Percentiles rank a stretch among this genome's conserved stretches.
Conservation (phyloP, 2,113 vertebrate species). For the Pelmatolapia mariae region DNA sequence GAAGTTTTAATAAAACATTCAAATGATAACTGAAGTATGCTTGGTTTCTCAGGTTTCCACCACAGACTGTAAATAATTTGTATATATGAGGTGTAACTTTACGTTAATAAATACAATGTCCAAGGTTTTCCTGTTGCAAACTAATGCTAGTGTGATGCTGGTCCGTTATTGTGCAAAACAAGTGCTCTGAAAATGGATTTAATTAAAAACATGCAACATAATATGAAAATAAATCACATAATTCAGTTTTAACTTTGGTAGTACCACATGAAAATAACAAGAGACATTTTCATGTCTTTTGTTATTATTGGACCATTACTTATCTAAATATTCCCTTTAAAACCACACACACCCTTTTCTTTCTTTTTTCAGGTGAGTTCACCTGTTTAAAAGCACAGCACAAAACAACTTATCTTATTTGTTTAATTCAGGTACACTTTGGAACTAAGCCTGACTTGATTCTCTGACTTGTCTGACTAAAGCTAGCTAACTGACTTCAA, state of each 20-base stretch:
- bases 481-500: neutral
- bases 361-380: neutral
- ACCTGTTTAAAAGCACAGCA: accelerated
- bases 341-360: neutral
- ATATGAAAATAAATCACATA: neutral
- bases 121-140: neutral
- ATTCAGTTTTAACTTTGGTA: neutral
- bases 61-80: neutral
- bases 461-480: neutral
- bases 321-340: neutral
- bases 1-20: neutral
- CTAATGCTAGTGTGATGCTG: neutral
- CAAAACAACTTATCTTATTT: neutral
- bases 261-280: neutral
- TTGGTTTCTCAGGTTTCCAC: neutral
- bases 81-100: neutral
- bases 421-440: neutral
- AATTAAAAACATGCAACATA: neutral
- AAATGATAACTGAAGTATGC: neutral
- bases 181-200: neutral
- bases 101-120: neutral
- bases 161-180: neutral
- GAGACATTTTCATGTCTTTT: neutral
- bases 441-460: neutral
- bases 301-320: neutral